Evolutionary conservation across 1,140 invertebrate genomes (phyloP).

Genomic region (Heliconius eleuchia): DNA sequence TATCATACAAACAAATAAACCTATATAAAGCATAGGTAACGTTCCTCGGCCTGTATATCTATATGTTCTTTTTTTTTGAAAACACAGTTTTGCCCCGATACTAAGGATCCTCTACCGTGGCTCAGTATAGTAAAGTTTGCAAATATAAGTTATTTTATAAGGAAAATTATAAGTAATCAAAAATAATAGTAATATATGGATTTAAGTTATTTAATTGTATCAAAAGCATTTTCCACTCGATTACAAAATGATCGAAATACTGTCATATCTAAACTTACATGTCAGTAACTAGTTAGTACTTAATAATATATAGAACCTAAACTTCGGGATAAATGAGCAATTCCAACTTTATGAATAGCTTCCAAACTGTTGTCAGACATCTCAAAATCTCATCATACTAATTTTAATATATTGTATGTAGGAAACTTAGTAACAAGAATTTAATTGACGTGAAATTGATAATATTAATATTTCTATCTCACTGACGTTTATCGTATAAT

Average conservation of each 20-base stretch:
- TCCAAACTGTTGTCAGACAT: not conserved
- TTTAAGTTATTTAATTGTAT: too few species aligned
- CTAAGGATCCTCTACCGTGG: too few species aligned
- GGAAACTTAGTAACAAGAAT: not conserved
- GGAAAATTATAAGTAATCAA: too few species aligned
- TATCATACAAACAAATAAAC: too few species aligned
- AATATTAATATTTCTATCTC: not conserved
- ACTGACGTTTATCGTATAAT: not conserved
- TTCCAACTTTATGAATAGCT: not conserved
- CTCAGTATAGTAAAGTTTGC: too few species aligned
- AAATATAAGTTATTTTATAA: too few species aligned
- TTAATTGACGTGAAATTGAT: not conserved
- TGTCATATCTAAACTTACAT: not conserved
- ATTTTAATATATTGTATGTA: conserved; percentile 8
- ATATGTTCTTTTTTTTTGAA: too few species aligned
- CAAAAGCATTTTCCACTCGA: too few species aligned
- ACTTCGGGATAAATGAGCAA: not conserved
- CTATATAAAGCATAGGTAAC: too few species aligned
- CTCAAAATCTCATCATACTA: not conserved
- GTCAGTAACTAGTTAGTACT: not conserved
- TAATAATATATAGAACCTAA: not conserved
- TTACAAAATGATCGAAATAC: not conserved
- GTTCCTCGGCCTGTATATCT: too few species aligned
- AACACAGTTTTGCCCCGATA: too few species aligned
- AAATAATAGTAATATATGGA: too few species aligned